Evolutionary conservation across 2,888 invertebrate species (phyloP).

Genomic region (Carcina quercana): DNA sequence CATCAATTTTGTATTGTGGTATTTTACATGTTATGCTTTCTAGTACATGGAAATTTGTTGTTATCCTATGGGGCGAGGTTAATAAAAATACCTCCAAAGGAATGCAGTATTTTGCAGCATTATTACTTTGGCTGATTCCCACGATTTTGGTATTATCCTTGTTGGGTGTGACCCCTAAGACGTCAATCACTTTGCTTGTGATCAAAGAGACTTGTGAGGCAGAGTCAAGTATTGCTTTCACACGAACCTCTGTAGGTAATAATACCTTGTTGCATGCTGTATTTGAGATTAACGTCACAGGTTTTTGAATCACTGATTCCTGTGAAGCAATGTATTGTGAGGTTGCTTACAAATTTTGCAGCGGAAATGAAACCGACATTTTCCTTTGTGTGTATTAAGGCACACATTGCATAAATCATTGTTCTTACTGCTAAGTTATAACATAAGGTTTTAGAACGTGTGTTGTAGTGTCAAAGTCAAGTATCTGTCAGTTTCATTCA

Average conservation of each 20-base stretch:
- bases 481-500: background rate
- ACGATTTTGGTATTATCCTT: conserved; percentile 1
- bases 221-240: conserved; percentile 9
- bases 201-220: conserved; percentile 8
- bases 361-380: conserved; percentile 11
- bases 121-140: conserved; percentile 2
- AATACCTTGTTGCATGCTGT: conserved; percentile 2
- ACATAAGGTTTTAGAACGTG: conserved; percentile 7
- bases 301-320: background rate
- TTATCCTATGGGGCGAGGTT: conserved; percentile 1
- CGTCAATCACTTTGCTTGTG: conserved; percentile 2
- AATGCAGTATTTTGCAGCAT: conserved; percentile 1
- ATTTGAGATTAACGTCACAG: conserved; percentile 2
- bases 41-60: conserved; percentile 8
- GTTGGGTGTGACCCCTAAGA: conserved; percentile 3
- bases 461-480: background rate
- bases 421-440: conserved; percentile 10
- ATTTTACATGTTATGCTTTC: conserved; percentile 12
- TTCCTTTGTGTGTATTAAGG: conserved; percentile 7
- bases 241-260: conserved; percentile 8
- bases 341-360: conserved; percentile 11
- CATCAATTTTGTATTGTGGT: conserved; percentile 10
- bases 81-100: conserved; percentile 9
- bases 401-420: conserved; percentile 7
- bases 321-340: conserved; percentile 12